Base-by-base conservation (phyloP, 2,113 vertebrate genomes). In the Blennius ocellaris region DNA sequence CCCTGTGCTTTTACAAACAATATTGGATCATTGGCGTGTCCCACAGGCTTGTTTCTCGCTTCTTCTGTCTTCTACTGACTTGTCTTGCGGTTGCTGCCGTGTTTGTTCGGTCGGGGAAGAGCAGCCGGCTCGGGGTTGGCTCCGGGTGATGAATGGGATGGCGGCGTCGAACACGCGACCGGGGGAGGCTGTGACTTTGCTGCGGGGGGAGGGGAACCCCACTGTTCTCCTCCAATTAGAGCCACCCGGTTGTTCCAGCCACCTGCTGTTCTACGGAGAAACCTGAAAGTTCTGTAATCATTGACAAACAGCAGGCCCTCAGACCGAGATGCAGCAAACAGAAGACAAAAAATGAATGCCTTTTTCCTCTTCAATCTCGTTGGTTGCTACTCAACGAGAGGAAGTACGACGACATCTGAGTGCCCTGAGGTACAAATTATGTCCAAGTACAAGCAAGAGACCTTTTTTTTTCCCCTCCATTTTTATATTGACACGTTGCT, bases 161-260 rank as follows among this genome's bases (percentile, higher is more conserved):
- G n/a, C 58, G 36, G 40, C 68, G 57, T 61, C 47, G 56, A 62
- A 50, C 37, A 15, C 1, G 45, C 45, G 6, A 45, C 63, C 16
- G 21, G 17, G 52, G 50, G 30, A 69, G 66, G 64, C 76, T 73
- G 50, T 66, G 73, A 62, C 80, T 87, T 77, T 67, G 69, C 76
- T 73, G 66, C 54, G 60, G 21, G 67, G 69, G 59, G 21, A 63
- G 69, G 59, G 53, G 17, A 76, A 63, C 15, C 73, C 67, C 36
- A 54, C 61, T 82, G 76, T 57, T 83, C 48, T 17, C 16, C 39
- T 30, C 57, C 72, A 72, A 75, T 86, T 70, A 81, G 30, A 75
- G 70, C 45, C 69, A 63, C 65, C 56, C 0, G 65, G 59, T 60
- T n/a, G 14, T 38, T 63, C 38, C 5, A 0, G 43, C 69, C 70